These are phyloP conservation scores for Musca domestica DNA, from an alignment of 1,140 invertebrate genomes.

Conservation along the genomic window DNA sequence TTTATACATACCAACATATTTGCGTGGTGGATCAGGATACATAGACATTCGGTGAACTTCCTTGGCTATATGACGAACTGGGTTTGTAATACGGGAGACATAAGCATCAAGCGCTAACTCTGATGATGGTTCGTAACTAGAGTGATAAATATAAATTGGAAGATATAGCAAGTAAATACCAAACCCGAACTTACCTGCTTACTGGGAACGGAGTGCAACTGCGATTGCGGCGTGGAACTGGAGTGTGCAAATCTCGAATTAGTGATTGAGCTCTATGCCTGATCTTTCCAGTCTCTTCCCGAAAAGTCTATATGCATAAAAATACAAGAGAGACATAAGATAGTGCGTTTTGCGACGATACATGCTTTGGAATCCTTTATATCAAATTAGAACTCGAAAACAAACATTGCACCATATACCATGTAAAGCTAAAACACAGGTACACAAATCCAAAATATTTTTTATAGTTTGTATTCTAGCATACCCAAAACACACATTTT, in stretches of 20 bases:
- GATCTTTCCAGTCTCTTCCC: conserved; percentile 75
- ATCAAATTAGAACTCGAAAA: no score
- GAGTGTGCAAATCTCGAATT: conserved; percentile 69
- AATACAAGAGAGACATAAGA: background rate
- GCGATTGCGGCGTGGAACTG: conserved; percentile 66
- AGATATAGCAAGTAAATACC: no score
- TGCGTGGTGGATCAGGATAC: conserved; percentile 44
- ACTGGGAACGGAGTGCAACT: conserved; percentile 58
- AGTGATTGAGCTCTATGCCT: conserved; percentile 72
- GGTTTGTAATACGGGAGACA: conserved; percentile 48
- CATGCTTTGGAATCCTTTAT: no score
- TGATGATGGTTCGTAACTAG: conserved; percentile 42
- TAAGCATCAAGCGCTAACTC: conserved; percentile 47
- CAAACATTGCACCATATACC: no score
- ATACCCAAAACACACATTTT: no score
- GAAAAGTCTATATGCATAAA: conserved; percentile 63
- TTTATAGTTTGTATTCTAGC: no score
- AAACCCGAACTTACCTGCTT: conserved; percentile 44
- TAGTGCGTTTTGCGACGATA: no score
- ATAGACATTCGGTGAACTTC: conserved; percentile 49
- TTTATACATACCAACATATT: conserved; percentile 50
- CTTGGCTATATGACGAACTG: conserved; percentile 48
- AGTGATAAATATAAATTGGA: conserved; percentile 26
- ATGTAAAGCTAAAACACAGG: no score
- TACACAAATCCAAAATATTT: no score